A percentile compares a stretch with the other conserved stretches of the same genome.
These are phyloP conservation scores for Sipha flava DNA, from an alignment of 1,140 invertebrate genomes.

Conservation along the genomic window DNA sequence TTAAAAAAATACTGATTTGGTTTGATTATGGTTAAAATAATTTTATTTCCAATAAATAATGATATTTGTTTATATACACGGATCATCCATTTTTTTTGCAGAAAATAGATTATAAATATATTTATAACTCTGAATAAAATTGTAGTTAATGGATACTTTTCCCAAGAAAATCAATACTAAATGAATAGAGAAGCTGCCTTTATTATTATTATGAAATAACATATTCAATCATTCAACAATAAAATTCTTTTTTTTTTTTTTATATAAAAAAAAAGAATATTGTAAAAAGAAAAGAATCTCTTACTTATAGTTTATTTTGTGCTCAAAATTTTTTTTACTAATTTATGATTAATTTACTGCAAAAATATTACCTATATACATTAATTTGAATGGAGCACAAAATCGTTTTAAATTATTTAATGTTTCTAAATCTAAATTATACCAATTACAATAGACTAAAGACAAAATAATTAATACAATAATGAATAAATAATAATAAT, in stretches of 20 bases:
- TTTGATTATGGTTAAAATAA: no score
- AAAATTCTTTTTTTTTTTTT: neutral
- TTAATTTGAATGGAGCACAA: neutral
- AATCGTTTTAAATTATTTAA: neutral
- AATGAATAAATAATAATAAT: neutral
- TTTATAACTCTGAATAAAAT: neutral
- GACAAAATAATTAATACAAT: neutral
- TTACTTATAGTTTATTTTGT: neutral
- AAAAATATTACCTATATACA: neutral
- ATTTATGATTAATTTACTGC: neutral
- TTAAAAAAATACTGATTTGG: no score
- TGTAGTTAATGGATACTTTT: neutral
- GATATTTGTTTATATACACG: no score
- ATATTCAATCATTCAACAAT: neutral
- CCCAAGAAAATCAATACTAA: neutral
- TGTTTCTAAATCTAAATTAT: neutral
- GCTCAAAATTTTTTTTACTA: neutral
- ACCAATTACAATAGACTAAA: neutral
- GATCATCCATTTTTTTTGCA: no score
- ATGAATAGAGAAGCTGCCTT: neutral
- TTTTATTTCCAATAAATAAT: no score
- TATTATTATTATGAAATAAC: neutral
- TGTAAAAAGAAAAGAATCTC: neutral
- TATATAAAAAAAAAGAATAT: neutral
- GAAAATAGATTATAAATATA: constrained; percentile 4